A percentile compares a stretch with the other conserved stretches of the same genome.
These are phyloP conservation scores for Paralichthys olivaceus DNA, from an alignment of 2,113 vertebrate genomes.

Conservation along the genomic window DNA sequence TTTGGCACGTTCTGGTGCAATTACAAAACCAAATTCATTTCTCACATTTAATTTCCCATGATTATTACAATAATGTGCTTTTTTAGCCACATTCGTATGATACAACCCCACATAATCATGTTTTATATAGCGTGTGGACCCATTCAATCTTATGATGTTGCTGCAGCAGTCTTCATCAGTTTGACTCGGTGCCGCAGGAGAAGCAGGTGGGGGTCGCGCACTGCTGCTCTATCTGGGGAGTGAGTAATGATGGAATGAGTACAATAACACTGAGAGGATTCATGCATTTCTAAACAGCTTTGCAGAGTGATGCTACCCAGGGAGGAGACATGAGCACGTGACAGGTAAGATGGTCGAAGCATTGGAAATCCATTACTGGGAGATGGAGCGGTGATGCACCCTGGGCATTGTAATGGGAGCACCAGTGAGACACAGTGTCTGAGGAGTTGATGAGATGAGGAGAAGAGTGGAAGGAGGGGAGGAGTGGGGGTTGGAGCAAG, in stretches of 20 bases:
- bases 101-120: neutral
- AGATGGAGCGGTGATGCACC: slow-evolving; percentile 66
- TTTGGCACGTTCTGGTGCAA: slow-evolving; percentile 26
- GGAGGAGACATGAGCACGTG: slow-evolving; percentile 52
- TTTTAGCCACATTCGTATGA: slow-evolving; percentile 1
- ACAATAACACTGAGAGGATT: slow-evolving; percentile 63
- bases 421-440: slow-evolving; percentile 61
- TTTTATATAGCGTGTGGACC: slow-evolving; percentile 9
- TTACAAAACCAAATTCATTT: slow-evolving; percentile 38
- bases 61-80: slow-evolving; percentile 26
- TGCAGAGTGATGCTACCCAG: slow-evolving; percentile 55
- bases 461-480: slow-evolving; percentile 15
- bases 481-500: neutral
- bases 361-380: slow-evolving; percentile 74
- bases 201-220: slow-evolving; percentile 42
- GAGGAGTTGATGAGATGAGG: slow-evolving; percentile 60
- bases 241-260: slow-evolving; percentile 60
- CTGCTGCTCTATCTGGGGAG: slow-evolving; percentile 49
- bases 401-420: slow-evolving; percentile 62
- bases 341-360: slow-evolving; percentile 58
- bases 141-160: slow-evolving; percentile 2
- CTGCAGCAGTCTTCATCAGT: slow-evolving; percentile 15
- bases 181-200: slow-evolving; percentile 31
- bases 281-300: slow-evolving; percentile 76
- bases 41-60: slow-evolving; percentile 11